Evolutionary conservation across 2,113 vertebrate species (phyloP).

Genomic region (Campylomormyrus tamandua): DNA sequence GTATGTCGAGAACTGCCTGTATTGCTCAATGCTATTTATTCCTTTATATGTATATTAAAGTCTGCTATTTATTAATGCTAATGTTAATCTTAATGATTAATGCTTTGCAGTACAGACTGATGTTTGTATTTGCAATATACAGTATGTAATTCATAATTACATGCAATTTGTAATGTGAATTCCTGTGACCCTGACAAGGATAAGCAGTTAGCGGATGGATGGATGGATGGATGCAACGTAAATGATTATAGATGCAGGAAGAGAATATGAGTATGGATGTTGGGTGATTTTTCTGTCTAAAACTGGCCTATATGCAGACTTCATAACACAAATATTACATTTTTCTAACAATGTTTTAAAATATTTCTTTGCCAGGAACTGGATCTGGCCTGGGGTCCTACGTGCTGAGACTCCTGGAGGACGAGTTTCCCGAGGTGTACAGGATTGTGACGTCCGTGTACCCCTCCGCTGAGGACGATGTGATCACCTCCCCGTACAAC

Average conservation of each 20-base stretch:
- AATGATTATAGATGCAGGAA: neutral
- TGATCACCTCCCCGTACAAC: constrained; percentile 95
- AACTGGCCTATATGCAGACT: neutral
- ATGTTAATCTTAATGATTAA: neutral
- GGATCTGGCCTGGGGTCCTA: constrained; percentile 91
- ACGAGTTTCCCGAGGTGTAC: constrained; percentile 90
- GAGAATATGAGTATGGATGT: neutral
- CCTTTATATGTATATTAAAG: neutral
- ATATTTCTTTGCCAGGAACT: constrained; percentile 64
- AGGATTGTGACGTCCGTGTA: constrained; percentile 85
- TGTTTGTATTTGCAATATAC: neutral
- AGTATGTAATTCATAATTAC: neutral
- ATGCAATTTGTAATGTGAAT: neutral
- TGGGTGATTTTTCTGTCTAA: neutral
- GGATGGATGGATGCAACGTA: neutral
- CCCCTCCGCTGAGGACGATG: constrained; percentile 88
- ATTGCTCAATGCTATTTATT: neutral
- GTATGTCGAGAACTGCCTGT: neutral
- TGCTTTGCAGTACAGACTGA: neutral
- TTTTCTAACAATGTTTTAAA: neutral
- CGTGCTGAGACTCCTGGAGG: constrained; percentile 79
- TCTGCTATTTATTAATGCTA: neutral
- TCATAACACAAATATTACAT: neutral
- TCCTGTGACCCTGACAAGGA: neutral
- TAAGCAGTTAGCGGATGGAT: neutral